Conservation (phyloP, 1,140 invertebrate species). For the Harpegnathos saltator region DNA sequence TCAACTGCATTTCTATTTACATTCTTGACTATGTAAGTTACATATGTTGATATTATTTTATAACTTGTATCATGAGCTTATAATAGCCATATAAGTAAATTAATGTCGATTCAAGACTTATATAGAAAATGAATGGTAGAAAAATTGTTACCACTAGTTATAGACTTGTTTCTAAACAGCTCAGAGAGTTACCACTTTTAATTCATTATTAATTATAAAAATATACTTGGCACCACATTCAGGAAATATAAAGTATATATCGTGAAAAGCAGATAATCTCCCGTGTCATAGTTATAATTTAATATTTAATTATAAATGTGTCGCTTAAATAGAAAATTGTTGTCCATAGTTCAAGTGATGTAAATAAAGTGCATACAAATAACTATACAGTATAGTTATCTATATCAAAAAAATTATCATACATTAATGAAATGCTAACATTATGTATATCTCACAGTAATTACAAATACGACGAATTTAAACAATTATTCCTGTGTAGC, state of each 20-base stretch:
- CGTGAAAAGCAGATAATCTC: not conserved
- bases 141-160: constrained; percentile 33
- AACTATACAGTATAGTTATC: not conserved
- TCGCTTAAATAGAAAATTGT: constrained; percentile 7
- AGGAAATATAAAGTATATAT: no score
- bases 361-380: constrained; percentile 29
- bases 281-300: constrained; percentile 30
- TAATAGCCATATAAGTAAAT: not conserved
- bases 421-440: not conserved
- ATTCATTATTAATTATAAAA: constrained; percentile 14
- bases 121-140: not conserved
- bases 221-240: constrained; percentile 4
- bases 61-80: constrained; percentile 17
- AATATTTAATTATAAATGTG: constrained; percentile 6
- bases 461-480: not conserved
- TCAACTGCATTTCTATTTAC: not conserved
- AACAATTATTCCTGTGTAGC: constrained; percentile 41
- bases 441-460: not conserved
- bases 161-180: constrained; percentile 3
- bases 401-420: constrained; percentile 1
- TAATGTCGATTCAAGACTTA: not conserved
- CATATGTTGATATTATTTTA: not conserved
- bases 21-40: not conserved
- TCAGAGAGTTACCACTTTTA: constrained; percentile 28
- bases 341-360: not conserved